Evolutionary conservation across 1,140 invertebrate species (phyloP), one percentile per base, ranked within the genome.

Genomic region (Drosophila persimilis): DNA sequence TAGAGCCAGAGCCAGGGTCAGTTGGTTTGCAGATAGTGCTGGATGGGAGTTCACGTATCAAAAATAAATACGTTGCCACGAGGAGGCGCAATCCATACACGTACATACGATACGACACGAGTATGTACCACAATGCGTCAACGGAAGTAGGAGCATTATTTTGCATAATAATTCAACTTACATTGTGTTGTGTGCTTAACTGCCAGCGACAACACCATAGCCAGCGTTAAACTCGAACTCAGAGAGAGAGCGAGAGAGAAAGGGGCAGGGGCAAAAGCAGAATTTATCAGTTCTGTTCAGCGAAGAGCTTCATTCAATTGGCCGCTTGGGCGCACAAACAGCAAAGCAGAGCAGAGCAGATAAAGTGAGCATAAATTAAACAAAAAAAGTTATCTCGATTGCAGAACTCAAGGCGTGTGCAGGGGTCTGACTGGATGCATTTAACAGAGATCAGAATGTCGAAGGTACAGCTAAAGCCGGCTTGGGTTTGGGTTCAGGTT

Each of bases 81-180:
- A 55, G 41, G 64, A 73, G 78, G 78, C 78, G 73, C 79, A 74
- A 50, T 17, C 46, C 7, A 60, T 46, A 35, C 20, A 50, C 31
- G 17, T 45, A 51, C 56, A 44, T 29, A 51, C 51, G 44, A 39
- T 11, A 47, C 9, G 46, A 39, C 7, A 47, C 9, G 35, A 39
- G 35, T 15, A 44, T n/a, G n/a, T 20, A 50, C 26, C 67, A 75
- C 77, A 75, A 61, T 76, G 67, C 72, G 72, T 75, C 83, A 72
- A 67, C 83, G 83, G 83, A 86, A 86, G 83, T 76, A 83, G 76
- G 65, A 86, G 66, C 79, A 89, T 86, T 86, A 86, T 86, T 86
- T 88, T 86, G 83, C 83, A 86, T 86, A 86, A 81, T 86, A 86
- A 86, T 86, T 88, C 65, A 80, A 86, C 83, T 86, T 86, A 86